Percentiles rank a stretch among this genome's conserved stretches.
These are phyloP conservation scores for Micropoecilia bifurca DNA, from an alignment of 2,797 vertebrate species.

Conservation along the genomic window DNA sequence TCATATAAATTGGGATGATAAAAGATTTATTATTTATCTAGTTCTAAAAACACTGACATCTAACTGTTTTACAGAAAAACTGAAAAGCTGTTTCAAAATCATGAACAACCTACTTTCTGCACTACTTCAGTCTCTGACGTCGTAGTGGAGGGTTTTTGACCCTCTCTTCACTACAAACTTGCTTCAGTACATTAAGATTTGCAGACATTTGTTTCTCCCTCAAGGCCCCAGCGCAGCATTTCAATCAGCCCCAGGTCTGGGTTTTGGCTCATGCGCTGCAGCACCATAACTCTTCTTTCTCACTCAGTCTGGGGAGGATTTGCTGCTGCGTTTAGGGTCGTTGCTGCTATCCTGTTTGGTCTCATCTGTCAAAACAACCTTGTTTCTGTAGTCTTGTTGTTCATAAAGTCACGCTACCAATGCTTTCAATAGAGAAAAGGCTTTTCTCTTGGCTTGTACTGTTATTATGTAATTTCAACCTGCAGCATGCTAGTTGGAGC, in stretches of 20 bases:
- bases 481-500: background rate
- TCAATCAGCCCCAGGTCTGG: background rate
- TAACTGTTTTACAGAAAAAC: background rate
- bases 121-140: background rate
- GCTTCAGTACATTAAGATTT: background rate
- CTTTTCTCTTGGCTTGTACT: background rate
- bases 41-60: background rate
- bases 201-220: constrained; percentile 4
- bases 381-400: background rate
- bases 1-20: background rate
- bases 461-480: background rate
- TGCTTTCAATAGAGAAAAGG: background rate
- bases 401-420: background rate
- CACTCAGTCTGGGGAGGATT: background rate
- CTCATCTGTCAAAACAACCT: background rate
- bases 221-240: background rate
- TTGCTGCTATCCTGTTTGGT: background rate
- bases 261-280: background rate
- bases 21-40: background rate
- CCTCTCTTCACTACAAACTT: background rate
- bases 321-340: constrained; percentile 3
- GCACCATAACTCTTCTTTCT: constrained; percentile 1
- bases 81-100: background rate
- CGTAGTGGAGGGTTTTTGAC: background rate
- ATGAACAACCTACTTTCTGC: background rate